Evolutionary conservation across 2,797 vertebrate genomes (phyloP).

Genomic region (Peromyscus aztecus): DNA sequence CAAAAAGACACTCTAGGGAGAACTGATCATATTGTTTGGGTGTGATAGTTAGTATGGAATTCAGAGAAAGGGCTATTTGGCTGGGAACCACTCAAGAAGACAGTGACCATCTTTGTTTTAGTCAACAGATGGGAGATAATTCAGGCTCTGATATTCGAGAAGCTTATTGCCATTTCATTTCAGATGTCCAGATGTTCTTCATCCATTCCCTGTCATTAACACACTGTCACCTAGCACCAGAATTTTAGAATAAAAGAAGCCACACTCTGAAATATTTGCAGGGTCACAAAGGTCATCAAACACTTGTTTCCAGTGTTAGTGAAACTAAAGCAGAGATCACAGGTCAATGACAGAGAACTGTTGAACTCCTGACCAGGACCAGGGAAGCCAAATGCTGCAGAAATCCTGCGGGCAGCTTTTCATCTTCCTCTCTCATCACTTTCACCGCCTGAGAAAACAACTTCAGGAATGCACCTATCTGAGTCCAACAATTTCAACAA

Average conservation of each 20-base stretch:
- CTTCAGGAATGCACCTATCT: not conserved
- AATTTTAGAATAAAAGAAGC: not conserved
- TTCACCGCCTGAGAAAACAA: conserved; percentile 60
- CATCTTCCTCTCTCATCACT: not conserved
- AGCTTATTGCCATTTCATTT: conserved; percentile 15
- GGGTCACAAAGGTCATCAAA: conserved; percentile 64
- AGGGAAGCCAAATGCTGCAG: conserved; percentile 25
- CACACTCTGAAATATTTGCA: conserved; percentile 37
- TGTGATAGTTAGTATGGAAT: not conserved
- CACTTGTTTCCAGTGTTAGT: conserved; percentile 62
- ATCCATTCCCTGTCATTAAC: conserved; percentile 45
- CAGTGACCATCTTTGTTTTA: not conserved
- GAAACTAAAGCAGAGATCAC: not conserved
- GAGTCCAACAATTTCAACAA: conserved; percentile 32
- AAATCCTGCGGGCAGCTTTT: not conserved
- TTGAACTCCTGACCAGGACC: not conserved
- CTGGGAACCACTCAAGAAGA: not conserved
- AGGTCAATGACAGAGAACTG: conserved; percentile 41
- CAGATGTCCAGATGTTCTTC: conserved; percentile 48
- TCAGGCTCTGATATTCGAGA: not conserved
- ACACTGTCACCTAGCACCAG: not conserved
- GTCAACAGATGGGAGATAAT: not conserved
- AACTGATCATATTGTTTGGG: not conserved
- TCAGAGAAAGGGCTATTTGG: not conserved
- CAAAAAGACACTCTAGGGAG: not conserved